These are phyloP conservation scores for Ariopsis seemanni DNA, from an alignment of 2,113 vertebrate genomes.

Conservation along the genomic window DNA sequence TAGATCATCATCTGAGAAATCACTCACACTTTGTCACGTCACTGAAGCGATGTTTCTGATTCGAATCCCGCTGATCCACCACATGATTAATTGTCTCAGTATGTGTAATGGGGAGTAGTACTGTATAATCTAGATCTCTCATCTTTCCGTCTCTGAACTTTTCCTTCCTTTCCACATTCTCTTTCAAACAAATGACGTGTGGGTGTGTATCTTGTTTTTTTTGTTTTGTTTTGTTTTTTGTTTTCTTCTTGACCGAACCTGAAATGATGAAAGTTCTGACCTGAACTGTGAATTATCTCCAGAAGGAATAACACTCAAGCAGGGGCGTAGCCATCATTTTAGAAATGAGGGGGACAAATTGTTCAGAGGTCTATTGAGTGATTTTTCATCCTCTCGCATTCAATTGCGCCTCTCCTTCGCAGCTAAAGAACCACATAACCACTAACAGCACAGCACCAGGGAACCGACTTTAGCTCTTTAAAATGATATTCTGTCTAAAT, in stretches of 20 bases:
- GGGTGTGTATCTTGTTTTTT: neutral
- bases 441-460: too few relatives aligned
- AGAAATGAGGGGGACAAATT: too few relatives aligned
- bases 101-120: slow-evolving; percentile 26
- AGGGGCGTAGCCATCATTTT: too few relatives aligned
- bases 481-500: too few relatives aligned
- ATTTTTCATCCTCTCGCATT: too few relatives aligned
- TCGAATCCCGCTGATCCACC: neutral
- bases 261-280: neutral
- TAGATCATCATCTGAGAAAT: neutral
- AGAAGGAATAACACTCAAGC: neutral
- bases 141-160: neutral
- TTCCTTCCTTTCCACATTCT: neutral
- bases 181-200: neutral
- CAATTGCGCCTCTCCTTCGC: too few relatives aligned
- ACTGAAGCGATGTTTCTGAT: slow-evolving; percentile 29
- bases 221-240: too few relatives aligned
- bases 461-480: too few relatives aligned
- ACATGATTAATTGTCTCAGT: neutral
- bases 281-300: neutral
- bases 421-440: too few relatives aligned
- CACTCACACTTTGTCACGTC: slow-evolving; percentile 13
- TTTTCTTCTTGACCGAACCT: neutral
- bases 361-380: too few relatives aligned
- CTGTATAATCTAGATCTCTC: slow-evolving; percentile 5